Percentiles rank a stretch among this genome's conserved stretches.
Conservation (phyloP, 1,140 invertebrate species). For the Onthophagus taurus region DNA sequence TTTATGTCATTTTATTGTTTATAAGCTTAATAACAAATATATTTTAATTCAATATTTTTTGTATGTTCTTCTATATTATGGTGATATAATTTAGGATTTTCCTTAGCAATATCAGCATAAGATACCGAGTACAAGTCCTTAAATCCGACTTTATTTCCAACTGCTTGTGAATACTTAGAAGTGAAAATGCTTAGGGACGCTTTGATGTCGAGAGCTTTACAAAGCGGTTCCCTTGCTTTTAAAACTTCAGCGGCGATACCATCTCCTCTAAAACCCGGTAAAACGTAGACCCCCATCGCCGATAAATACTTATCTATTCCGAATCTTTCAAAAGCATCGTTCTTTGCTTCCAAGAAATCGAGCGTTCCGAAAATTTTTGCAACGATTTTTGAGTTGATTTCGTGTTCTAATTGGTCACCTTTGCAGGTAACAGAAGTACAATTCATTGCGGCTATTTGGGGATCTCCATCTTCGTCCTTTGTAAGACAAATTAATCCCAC, state of each 20-base stretch:
- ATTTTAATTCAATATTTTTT: slow-evolving; percentile 18
- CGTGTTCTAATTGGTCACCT: neutral
- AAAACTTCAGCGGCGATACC: slow-evolving; percentile 11
- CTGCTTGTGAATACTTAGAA: neutral
- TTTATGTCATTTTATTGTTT: no score
- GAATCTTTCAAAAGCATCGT: neutral
- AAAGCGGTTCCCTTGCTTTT: slow-evolving; percentile 8
- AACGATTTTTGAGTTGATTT: neutral
- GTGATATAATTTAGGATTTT: slow-evolving; percentile 34
- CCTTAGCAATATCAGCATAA: slow-evolving; percentile 6
- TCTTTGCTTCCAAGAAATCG: neutral
- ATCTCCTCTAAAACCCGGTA: slow-evolving; percentile 13
- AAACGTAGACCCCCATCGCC: slow-evolving; percentile 8
- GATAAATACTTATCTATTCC: slow-evolving; percentile 4
- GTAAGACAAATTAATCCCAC: slow-evolving; percentile 8
- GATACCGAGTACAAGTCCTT: neutral
- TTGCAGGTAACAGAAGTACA: slow-evolving; percentile 2
- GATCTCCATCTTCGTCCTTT: neutral
- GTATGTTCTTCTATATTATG: slow-evolving; percentile 38
- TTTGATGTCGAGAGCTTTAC: slow-evolving; percentile 3
- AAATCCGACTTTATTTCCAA: slow-evolving; percentile 7
- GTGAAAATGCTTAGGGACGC: slow-evolving; percentile 5
- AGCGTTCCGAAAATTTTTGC: neutral
- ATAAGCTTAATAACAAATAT: slow-evolving; percentile 9
- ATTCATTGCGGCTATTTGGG: slow-evolving; percentile 8